Base-by-base conservation (phyloP, 1,140 invertebrate species). In the Tetramorium simillimum region DNA sequence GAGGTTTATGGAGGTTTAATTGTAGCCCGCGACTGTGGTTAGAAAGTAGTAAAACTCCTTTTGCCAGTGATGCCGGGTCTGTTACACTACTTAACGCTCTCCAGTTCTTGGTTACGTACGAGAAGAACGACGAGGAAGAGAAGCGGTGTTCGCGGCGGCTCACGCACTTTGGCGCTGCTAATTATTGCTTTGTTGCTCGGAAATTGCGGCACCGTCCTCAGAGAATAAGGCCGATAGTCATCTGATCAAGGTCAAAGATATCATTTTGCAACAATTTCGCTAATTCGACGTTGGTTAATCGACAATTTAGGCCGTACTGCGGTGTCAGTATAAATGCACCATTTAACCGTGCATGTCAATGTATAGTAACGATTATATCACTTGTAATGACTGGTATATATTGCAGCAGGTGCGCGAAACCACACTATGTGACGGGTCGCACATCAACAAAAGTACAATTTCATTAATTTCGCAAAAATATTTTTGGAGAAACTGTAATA, bases 31-130 rank as follows among this genome's bases (percentile, higher is more conserved):
- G 92, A 93, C 90, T 92, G 92, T 93, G 92, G 93, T 94, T 94
- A 94, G 92, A 94, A 94, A 94, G 93, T 94, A 94, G 92, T 94
- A 94, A 94, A 94, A 93, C 87, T 89, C 92, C 90, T 90, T 89
- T 86, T 86, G 85, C 87, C 84, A 82, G 75, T 24, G 49, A 85
- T 86, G 70, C 58, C 76, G 28, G 62, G 85, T 67, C 90, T 88
- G 88, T 92, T 92, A 89, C 88, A 89, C 81, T 86, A 86, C 86
- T 93, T 91, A 91, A 86, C 88, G 86, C 67, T 89, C 84, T 43
- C 58, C 56, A 63, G 70, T 88, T 92, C 86, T 62, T 73, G 56
- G 77, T 62, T 77, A 75, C 62, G 46, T 89, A 86, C 53, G 73
- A 72, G 43, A 65, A 56, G 53, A 16, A 89, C 9, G 67, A 85